Base-by-base conservation (phyloP, 2,888 invertebrate species). In the Heliconius charithonia region DNA sequence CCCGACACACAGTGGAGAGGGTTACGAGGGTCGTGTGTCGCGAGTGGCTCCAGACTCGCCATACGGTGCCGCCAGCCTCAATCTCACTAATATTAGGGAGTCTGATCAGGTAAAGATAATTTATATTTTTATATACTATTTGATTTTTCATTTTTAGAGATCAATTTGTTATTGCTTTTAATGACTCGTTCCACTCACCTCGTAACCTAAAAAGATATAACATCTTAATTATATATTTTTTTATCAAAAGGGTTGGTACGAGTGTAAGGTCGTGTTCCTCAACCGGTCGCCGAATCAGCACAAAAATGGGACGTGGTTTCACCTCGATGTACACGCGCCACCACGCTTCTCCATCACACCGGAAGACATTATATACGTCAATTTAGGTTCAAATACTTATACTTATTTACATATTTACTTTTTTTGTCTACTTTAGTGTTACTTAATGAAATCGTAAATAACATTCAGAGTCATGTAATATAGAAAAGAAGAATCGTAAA, bases 291-390 rank as follows among this genome's bases (percentile, higher is more conserved):
- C 98, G 86, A 98, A 98, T 93, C 97, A 97, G 92, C 97, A 97
- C 96, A 98, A 98, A 95, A 98, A 98, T 95, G 99, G 99, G 90
- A 98, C 99, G 89, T 99, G 99, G 99, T 98, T 99, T 95, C 98
- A 99, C 95, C 96, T 99, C 93, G 98, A 98, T 95, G 99, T 99
- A 91, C 98, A 99, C 96, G 98, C 98, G 92, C 98, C 98, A 91
- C 99, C 99, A 87, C 97, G 98, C 94, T 98, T 98, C 96, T 97
- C 97, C 95, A 97, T 98, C 95, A 98, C 98, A 90, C 98, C 98
- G 89, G 98, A 98, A 95, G 98, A 98, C 95, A 97, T 98, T 95
- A 98, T 98, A 95, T 98, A 98, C 96, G 98, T 98, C 95, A 98
- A 98, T 96, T 96, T 98, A 95, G 96, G 96, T 96, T 86, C 80